Conservation (phyloP, 2,888 invertebrate genomes). For the Xestia rhomboidea region DNA sequence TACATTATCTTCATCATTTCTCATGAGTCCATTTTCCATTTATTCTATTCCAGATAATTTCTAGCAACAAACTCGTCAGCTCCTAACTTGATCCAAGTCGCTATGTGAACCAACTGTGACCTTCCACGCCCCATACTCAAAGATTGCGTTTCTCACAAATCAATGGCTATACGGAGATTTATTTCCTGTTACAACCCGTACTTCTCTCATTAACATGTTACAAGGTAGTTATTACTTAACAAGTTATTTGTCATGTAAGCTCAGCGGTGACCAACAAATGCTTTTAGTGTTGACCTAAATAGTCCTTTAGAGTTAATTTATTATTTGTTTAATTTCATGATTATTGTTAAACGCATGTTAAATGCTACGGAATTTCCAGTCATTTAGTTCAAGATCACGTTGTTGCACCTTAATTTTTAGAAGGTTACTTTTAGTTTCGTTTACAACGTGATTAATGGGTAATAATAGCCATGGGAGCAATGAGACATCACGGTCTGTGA, state of each 20-base stretch:
- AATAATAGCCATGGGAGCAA: not conserved
- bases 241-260: constrained; percentile 40
- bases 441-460: not conserved
- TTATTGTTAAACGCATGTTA: constrained; percentile 43
- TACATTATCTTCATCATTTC: not conserved
- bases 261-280: constrained; percentile 44
- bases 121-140: constrained; percentile 67
- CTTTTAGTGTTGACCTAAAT: constrained; percentile 52
- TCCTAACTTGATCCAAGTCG: constrained; percentile 31
- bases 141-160: constrained; percentile 65
- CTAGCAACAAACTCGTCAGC: not conserved
- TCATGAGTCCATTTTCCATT: not conserved
- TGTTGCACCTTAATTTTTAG: constrained; percentile 30
- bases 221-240: constrained; percentile 39
- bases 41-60: not conserved
- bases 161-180: constrained; percentile 59
- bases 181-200: constrained; percentile 64
- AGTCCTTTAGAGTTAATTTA: constrained; percentile 49
- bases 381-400: constrained; percentile 54
- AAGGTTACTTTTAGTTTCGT: constrained; percentile 20
- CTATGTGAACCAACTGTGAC: constrained; percentile 52
- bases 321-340: constrained; percentile 55
- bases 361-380: constrained; percentile 33
- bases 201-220: constrained; percentile 35
- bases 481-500: not conserved